Evolutionary conservation across 2,797 vertebrate species (phyloP).

Genomic region (Channallabes apus): DNA sequence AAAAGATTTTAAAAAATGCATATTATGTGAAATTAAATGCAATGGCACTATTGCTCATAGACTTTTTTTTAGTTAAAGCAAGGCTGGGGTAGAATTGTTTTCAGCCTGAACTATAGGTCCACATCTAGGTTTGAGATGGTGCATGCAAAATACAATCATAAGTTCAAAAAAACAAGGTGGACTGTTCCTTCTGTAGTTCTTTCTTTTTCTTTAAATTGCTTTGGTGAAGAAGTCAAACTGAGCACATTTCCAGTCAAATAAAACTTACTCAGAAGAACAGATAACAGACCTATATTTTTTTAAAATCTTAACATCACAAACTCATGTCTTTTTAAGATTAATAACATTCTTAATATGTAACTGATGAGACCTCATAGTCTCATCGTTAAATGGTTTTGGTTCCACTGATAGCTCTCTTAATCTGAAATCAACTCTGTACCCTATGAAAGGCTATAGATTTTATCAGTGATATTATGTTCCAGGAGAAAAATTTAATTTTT

Average conservation of each 20-base stretch:
- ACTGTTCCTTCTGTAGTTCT: neutral
- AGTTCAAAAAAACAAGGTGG: too few relatives aligned
- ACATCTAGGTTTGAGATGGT: neutral
- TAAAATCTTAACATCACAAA: neutral
- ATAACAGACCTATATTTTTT: neutral
- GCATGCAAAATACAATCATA: neutral
- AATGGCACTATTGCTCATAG: neutral
- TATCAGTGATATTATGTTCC: neutral
- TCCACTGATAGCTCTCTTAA: neutral
- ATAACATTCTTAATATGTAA: constrained; percentile 2
- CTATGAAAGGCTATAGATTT: neutral
- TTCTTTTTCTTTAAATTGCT: neutral
- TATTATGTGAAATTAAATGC: neutral
- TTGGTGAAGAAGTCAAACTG: neutral
- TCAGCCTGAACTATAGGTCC: neutral
- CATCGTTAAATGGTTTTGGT: neutral
- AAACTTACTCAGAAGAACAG: neutral
- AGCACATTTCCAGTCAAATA: constrained; percentile 1
- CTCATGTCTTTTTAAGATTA: neutral
- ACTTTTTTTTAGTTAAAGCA: neutral
- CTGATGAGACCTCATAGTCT: neutral
- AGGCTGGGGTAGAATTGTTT: neutral
- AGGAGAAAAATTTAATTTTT: too few relatives aligned
- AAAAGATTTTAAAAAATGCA: neutral
- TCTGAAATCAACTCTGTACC: neutral